Base-by-base conservation (phyloP, 35 echinoderm and acorn worm species). In the Acanthaster planci region DNA sequence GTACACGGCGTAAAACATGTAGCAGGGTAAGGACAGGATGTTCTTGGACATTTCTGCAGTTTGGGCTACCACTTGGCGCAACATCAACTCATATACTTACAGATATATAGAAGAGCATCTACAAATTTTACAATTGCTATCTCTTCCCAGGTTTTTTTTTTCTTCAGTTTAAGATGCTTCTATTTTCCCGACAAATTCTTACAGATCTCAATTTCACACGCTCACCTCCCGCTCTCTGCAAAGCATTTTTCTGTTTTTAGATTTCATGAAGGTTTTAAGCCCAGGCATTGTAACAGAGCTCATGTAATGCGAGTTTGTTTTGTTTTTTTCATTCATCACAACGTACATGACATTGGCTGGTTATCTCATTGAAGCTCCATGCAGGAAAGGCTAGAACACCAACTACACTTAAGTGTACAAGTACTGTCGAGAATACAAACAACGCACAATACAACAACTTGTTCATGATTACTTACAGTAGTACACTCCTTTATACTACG, bases 21-120 rank as follows among this genome's bases (percentile, higher is more conserved):
- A n/a, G n/a, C n/a, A n/a, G n/a, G n/a, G n/a, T n/a, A n/a, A n/a
- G n/a, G n/a, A n/a, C n/a, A n/a, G n/a, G n/a, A n/a, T n/a, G n/a
- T n/a, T n/a, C n/a, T n/a, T n/a, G n/a, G n/a, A n/a, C n/a, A n/a
- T n/a, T 47, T 47, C 42, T 72, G 64, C 64, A 72, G 64, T 72
- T 72, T 72, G 64, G 64, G 64, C 64, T 72, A 72, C 64, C 64
- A 72, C 64, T 31, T 31, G 64, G 64, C 64, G 23, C 64, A 72
- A 26, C 34, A 35, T 72, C 1, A 15, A 72, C 64, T 35, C 34
- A 34, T 72, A 72, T 72, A 72, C 64, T 72, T 72, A 72, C 64
- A 72, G 64, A 72, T 72, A 72, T 72, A 72, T 72, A 72, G 64
- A 72, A 72, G 64, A 72, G 64, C 64, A 72, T 72, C 64, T 72